A percentile compares a stretch with the other conserved stretches of the same genome.
Conservation (phyloP, 2,888 invertebrate species). For the Acanthococcus lagerstroemiae region DNA sequence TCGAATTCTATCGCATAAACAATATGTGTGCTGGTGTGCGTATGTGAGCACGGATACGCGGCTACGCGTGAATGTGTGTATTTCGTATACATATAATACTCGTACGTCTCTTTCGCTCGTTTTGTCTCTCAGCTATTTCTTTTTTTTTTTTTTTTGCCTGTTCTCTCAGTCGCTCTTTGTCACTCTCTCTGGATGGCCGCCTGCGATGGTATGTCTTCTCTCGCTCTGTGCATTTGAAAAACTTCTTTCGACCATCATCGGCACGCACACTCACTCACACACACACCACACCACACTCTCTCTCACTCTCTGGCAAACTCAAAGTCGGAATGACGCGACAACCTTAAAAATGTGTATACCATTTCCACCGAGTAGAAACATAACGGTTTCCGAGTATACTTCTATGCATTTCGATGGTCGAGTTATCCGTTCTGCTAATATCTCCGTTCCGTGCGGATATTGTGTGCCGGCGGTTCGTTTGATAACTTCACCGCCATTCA, state of each 20-base stretch:
- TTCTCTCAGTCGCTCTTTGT: neutral
- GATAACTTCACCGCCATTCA: slow-evolving; percentile 1
- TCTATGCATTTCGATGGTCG: neutral
- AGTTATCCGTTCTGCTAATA: slow-evolving; percentile 4
- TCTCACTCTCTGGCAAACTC: too few species aligned
- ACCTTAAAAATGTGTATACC: slow-evolving; percentile 1
- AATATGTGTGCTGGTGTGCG: neutral
- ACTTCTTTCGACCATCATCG: too few species aligned
- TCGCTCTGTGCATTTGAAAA: too few species aligned
- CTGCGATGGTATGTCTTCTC: too few species aligned
- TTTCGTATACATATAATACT: neutral
- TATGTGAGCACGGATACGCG: neutral
- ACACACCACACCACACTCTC: too few species aligned
- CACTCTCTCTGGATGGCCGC: neutral
- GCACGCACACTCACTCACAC: too few species aligned
- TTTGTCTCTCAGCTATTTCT: neutral
- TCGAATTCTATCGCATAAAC: slow-evolving; percentile 22
- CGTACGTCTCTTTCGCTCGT: neutral
- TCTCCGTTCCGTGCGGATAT: neutral
- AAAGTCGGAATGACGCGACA: slow-evolving; percentile 11
- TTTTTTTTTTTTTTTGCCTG: neutral
- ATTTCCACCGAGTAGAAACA: neutral
- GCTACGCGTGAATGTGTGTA: slow-evolving; percentile 1
- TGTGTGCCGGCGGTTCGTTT: slow-evolving; percentile 11
- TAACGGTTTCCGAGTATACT: neutral